These are phyloP conservation scores for Branchellion lobata DNA, from an alignment of 2,888 invertebrate species.

Conservation along the genomic window DNA sequence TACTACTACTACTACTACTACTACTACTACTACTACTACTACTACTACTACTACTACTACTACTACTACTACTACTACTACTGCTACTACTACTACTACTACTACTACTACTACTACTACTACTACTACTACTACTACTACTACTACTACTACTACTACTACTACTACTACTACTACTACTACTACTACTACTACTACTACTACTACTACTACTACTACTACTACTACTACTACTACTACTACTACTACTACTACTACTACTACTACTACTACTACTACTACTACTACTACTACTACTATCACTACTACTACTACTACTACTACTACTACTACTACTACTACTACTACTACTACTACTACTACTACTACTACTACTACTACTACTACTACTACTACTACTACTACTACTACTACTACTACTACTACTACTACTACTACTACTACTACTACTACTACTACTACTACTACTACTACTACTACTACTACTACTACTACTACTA, in stretches of 20 bases:
- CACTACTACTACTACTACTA: conserved; percentile 26
- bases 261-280: conserved; percentile 26
- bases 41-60: neutral
- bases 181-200: conserved; percentile 11
- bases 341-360: conserved; percentile 25
- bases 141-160: conserved; percentile 22
- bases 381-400: neutral
- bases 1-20: neutral
- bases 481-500: conserved; percentile 1
- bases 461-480: conserved; percentile 1
- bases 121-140: conserved; percentile 28
- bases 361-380: conserved; percentile 26
- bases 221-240: conserved; percentile 25
- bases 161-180: neutral
- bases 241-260: conserved; percentile 28
- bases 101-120: conserved; percentile 17
- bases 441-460: neutral
- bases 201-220: conserved; percentile 23
- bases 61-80: neutral
- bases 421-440: neutral
- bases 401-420: too few relatives aligned
- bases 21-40: neutral
- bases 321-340: conserved; percentile 26
- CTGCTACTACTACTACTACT: conserved; percentile 6
- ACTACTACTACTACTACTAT: conserved; percentile 26